Conservation (phyloP, 2,888 invertebrate species). For the Carabus problematicus region DNA sequence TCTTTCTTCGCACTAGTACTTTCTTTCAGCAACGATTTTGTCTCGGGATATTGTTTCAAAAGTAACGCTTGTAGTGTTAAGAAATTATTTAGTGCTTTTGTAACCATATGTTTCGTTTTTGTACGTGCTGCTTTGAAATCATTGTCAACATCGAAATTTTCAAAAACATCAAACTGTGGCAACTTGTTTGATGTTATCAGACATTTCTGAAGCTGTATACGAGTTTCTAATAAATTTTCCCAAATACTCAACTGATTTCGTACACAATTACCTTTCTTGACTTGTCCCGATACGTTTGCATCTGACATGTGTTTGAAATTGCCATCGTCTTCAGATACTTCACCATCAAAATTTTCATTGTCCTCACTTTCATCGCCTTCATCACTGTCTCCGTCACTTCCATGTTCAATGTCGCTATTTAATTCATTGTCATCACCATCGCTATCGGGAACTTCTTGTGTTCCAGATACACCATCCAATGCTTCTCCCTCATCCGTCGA, state of each 20-base stretch:
- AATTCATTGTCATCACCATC: constrained; percentile 33
- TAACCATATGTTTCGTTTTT: constrained; percentile 64
- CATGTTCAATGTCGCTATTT: too few relatives aligned
- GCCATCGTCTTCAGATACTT: constrained; percentile 47
- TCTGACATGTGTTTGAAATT: constrained; percentile 67
- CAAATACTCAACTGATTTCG: constrained; percentile 77
- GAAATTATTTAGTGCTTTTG: constrained; percentile 70
- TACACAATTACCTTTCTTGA: constrained; percentile 72
- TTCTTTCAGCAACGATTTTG: constrained; percentile 62
- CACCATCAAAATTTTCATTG: constrained; percentile 42
- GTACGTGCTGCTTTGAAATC: constrained; percentile 64
- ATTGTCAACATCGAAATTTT: constrained; percentile 57
- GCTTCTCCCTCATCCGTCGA: constrained; percentile 38
- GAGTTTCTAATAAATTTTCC: constrained; percentile 84
- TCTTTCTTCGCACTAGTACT: constrained; percentile 47
- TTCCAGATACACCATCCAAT: constrained; percentile 30
- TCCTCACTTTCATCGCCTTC: constrained; percentile 33
- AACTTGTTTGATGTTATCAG: constrained; percentile 78
- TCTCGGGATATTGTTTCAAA: constrained; percentile 72
- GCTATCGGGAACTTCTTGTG: constrained; percentile 29
- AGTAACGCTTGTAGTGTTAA: constrained; percentile 67
- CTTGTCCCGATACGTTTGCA: constrained; percentile 64
- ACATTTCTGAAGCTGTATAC: constrained; percentile 88
- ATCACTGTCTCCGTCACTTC: constrained; percentile 8
- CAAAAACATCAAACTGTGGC: constrained; percentile 69